Evolutionary conservation across 2,113 vertebrate genomes (phyloP), one percentile per base, ranked within the genome.

Genomic region (Choloepus hoffmanni): DNA sequence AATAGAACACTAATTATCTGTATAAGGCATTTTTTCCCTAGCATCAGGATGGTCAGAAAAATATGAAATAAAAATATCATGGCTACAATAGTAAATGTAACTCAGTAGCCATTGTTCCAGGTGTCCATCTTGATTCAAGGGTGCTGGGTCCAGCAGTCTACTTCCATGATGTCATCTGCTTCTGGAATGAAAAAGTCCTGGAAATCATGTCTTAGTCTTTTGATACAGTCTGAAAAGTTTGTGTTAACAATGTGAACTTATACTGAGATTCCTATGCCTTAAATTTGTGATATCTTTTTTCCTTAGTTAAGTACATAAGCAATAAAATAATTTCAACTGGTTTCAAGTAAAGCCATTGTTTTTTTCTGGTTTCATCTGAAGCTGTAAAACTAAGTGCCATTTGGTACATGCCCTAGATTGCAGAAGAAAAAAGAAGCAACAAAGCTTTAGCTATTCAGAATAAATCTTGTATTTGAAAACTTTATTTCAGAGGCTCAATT

Each of bases 401-500:
- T 96, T 87, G 72, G 23, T 48, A 15, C 23, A 10, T 90, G 33
- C 50, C 36, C 43, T 63, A 53, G 45, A 62, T 68, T 73, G n/a
- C 21, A 50, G 15, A 63, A 94, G 62, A 43, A 81, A 81, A 36
- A 55, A 77, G 60, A 88, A 9, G 14, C 55, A 78, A 65, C 40
- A 23, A 6, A 74, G 16, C 36, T 95, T 79, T 53, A 87, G 63
- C 4, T 68, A 19, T 70, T 92, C 58, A 70, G 73, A 92, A 85
- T 92, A 82, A 78, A 67, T 70, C 58, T 48, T 55, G 43, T 77
- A 93, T 82, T 36, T 36, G 36, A 36, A 82, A 96, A 90, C 55
- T 92, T 88, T 70, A 96, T 77, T 92, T 88, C 88, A 94, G 78
- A 87, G 58, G 15, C 67, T 86, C 23, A n/a, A 74, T 85, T 91